Conservation (phyloP, 2,797 vertebrate genomes). For the Parauchenoglanis ngamensis region DNA sequence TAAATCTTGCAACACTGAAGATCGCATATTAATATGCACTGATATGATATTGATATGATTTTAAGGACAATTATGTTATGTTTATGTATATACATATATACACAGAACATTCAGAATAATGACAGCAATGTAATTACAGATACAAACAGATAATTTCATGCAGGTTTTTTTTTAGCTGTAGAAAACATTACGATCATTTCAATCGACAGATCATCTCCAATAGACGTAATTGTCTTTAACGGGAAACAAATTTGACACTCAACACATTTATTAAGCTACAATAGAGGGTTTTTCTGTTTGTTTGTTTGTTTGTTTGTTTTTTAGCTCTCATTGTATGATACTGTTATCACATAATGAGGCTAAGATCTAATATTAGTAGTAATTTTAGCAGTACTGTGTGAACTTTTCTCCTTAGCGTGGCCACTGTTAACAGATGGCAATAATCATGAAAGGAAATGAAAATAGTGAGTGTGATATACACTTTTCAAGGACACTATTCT, state of each 20-base stretch:
- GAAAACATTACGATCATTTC: background rate
- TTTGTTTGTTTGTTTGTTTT: background rate
- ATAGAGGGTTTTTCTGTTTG: background rate
- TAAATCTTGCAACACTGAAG: background rate
- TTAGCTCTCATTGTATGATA: background rate
- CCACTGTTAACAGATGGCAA: constrained; percentile 1
- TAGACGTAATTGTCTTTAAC: background rate
- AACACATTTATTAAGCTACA: background rate
- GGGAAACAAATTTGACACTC: background rate
- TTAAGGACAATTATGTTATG: background rate
- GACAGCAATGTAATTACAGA: background rate
- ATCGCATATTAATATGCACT: background rate
- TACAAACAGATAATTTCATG: background rate
- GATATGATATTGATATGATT: background rate
- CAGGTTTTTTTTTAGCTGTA: background rate
- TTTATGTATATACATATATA: background rate
- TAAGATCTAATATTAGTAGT: background rate
- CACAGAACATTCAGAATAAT: background rate
- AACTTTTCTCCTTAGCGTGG: background rate
- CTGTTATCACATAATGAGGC: background rate
- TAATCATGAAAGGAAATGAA: background rate
- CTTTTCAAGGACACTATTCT: background rate
- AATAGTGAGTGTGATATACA: constrained; percentile 1
- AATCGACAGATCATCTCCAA: background rate
- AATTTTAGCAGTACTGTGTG: background rate